Conservation (phyloP, 2,888 invertebrate genomes). For the Eilema sororculum region DNA sequence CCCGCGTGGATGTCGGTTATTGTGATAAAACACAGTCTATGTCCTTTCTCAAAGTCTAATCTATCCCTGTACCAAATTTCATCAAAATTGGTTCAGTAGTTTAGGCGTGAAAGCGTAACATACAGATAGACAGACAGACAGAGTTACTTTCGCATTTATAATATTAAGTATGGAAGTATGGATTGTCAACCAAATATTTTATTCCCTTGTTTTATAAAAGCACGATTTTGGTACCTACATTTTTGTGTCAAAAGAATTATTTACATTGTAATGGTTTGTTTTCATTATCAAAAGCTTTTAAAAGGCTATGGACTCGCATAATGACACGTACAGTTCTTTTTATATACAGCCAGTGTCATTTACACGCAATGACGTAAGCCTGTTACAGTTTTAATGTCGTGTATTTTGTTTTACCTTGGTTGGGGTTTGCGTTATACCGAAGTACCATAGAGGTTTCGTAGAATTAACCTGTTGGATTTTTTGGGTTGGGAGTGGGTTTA, state of each 20-base stretch:
- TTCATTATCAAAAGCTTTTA: conserved; percentile 2
- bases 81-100: too few species aligned
- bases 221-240: not conserved
- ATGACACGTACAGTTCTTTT: not conserved
- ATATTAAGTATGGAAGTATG: too few species aligned
- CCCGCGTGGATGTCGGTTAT: too few species aligned
- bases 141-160: too few species aligned
- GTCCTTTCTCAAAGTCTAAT: too few species aligned
- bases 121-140: too few species aligned
- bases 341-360: not conserved
- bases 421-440: not conserved
- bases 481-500: too few species aligned
- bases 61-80: too few species aligned
- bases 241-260: not conserved
- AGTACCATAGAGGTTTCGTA: not conserved
- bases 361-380: conserved; percentile 4
- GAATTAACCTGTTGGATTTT: too few species aligned
- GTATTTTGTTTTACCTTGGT: not conserved
- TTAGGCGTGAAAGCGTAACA: too few species aligned
- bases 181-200: not conserved
- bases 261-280: not conserved
- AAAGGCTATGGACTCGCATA: not conserved
- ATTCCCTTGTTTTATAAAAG: not conserved
- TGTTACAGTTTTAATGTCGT: not conserved
- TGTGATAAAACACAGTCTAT: too few species aligned